These are phyloP conservation scores for Petrolisthes cinctipes DNA, from an alignment of 2,888 invertebrate species.

Conservation along the genomic window DNA sequence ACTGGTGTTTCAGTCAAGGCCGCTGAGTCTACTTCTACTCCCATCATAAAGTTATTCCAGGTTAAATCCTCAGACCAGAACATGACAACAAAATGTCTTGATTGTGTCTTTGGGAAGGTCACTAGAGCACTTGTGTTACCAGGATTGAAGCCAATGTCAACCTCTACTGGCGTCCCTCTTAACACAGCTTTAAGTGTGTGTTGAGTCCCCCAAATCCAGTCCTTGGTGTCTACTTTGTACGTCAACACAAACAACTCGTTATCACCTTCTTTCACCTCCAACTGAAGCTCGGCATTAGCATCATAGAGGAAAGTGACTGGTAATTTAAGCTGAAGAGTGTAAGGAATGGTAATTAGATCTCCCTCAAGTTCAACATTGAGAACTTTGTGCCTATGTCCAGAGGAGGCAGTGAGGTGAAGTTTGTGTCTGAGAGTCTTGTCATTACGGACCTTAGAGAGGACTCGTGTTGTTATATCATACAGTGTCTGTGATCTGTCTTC, in stretches of 20 bases:
- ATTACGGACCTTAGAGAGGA: neutral
- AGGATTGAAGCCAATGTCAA: neutral
- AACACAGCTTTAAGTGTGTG: neutral
- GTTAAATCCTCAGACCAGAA: conserved; percentile 10
- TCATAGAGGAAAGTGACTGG: neutral
- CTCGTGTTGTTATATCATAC: neutral
- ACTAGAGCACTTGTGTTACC: conserved; percentile 11
- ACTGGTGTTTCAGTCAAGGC: conserved; percentile 12
- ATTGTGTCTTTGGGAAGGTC: conserved; percentile 6
- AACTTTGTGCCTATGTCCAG: neutral
- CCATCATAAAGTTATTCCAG: conserved; percentile 2
- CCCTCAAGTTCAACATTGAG: conserved; percentile 3
- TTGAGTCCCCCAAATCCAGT: neutral
- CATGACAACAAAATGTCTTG: conserved; percentile 21
- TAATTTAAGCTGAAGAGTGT: neutral
- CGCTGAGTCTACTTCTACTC: conserved; percentile 18
- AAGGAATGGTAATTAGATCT: neutral
- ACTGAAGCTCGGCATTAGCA: neutral
- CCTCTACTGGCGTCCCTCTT: neutral
- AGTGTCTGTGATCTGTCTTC: neutral
- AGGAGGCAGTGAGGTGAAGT: neutral
- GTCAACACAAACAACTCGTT: neutral
- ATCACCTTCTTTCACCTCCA: neutral
- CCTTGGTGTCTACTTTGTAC: neutral
- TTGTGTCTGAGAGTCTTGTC: neutral